These are phyloP conservation scores for Chroicocephalus ridibundus DNA, from an alignment of 2,113 vertebrate genomes.

Conservation along the genomic window DNA sequence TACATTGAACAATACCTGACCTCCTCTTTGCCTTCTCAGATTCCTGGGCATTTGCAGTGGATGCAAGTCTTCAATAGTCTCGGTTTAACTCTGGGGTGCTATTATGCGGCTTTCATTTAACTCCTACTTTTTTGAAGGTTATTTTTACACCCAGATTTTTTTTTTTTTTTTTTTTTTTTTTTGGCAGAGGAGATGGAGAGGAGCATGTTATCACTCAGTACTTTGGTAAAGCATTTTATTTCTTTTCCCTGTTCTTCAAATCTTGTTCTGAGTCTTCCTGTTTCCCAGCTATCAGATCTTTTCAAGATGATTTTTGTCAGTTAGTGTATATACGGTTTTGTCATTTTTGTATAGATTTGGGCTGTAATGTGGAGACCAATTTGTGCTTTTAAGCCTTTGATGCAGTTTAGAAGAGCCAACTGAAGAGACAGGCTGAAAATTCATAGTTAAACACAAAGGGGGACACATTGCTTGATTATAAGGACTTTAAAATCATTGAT, in stretches of 20 bases:
- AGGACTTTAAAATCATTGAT: neutral
- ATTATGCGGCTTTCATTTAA: neutral
- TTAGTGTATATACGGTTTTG: neutral
- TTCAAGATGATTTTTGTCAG: neutral
- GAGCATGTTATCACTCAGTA: neutral
- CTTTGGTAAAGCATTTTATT: neutral
- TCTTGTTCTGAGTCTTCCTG: neutral
- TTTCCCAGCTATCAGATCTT: neutral
- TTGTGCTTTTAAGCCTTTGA: neutral
- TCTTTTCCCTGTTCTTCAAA: neutral
- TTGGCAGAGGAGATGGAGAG: neutral
- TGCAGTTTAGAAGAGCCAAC: neutral
- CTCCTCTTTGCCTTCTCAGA: neutral
- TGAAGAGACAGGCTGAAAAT: neutral
- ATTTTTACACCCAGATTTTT: neutral
- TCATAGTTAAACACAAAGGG: neutral
- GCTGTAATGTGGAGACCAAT: neutral
- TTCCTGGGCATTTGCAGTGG: neutral
- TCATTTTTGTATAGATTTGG: neutral
- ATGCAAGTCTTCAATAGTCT: neutral
- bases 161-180: neutral
- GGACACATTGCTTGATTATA: neutral
- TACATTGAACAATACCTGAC: neutral
- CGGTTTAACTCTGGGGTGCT: neutral
- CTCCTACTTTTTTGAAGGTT: neutral